Evolutionary conservation across 2,888 invertebrate species (phyloP), one percentile per base, ranked within the genome.

Genomic region (Brachyptera risi): DNA sequence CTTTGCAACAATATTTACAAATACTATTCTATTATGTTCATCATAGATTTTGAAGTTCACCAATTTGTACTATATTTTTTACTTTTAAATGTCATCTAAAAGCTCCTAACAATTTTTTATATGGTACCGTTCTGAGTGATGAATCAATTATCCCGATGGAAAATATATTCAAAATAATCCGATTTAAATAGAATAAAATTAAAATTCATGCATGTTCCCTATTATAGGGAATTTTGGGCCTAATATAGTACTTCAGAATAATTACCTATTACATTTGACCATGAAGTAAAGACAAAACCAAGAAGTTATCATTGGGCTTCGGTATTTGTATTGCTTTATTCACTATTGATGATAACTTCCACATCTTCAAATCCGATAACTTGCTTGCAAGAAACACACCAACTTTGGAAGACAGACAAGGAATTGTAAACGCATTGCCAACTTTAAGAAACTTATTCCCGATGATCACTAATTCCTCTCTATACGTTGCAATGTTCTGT

Each of bases 371-470:
- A 3, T 13, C n/a, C 11, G 50, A n/a, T 26, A 51, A 13, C 11
- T 27, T 7, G n/a, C 50, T 51, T 13, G 50, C 50, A n/a, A 51
- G n/a, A 51, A 51, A 51, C 13, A 51, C 31, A 9, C 50, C 50
- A 27, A 51, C 50, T 15, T 26, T 26, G 5, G 50, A 51, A 3
- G 50, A 51, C 17, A 27, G 11, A 51, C 50, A 51, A n/a, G 50
- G 27, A 17, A 27, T 13, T 27, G 50, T 27, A 24, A 51, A 51
- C 15, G 24, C 50, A 27, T 51, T 31, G 26, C 31, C 11, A 3
- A 26, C 27, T 23, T 24, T 26, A 3, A 24, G 24, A 17, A 51
- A 51, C 7, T 11, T 27, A 27, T 51, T 13, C 9, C 50, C 50
- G 19, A 51, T 27, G n/a, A 51, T 51, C 3, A 51, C 50, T n/a